Conservation (phyloP, 2,888 invertebrate species). For the Ypsolopha scabrella region DNA sequence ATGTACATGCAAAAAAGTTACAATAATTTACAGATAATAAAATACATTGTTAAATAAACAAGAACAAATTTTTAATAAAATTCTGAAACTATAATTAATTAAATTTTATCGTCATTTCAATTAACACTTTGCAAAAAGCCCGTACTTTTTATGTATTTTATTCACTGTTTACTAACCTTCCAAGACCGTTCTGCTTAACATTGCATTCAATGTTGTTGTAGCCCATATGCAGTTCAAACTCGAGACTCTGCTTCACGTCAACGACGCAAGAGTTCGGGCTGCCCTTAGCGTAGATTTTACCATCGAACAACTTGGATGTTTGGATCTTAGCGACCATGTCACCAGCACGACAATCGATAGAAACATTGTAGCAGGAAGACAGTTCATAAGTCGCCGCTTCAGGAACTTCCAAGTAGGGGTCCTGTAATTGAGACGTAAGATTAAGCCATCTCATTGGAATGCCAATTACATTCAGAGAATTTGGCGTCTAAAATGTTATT, state of each 20-base stretch:
- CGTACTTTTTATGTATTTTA: no score
- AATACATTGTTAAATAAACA: no score
- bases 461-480: background rate
- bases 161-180: constrained; percentile 58
- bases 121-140: no score
- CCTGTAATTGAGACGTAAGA: constrained; percentile 53
- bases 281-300: constrained; percentile 95
- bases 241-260: constrained; percentile 88
- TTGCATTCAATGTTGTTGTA: constrained; percentile 95
- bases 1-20: no score
- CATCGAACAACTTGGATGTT: constrained; percentile 92
- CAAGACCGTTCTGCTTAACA: constrained; percentile 89
- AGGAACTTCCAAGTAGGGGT: constrained; percentile 90
- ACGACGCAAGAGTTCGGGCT: constrained; percentile 93
- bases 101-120: no score
- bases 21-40: no score
- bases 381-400: constrained; percentile 93
- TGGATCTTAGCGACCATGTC: constrained; percentile 95
- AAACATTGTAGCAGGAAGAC: constrained; percentile 94
- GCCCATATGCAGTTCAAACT: constrained; percentile 92
- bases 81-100: no score
- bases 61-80: no score
- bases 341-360: constrained; percentile 90
- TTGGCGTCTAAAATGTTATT: background rate
- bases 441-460: background rate